Evolutionary conservation across 2,888 invertebrate genomes (phyloP).

Genomic region (Falcaria lacertinaria): DNA sequence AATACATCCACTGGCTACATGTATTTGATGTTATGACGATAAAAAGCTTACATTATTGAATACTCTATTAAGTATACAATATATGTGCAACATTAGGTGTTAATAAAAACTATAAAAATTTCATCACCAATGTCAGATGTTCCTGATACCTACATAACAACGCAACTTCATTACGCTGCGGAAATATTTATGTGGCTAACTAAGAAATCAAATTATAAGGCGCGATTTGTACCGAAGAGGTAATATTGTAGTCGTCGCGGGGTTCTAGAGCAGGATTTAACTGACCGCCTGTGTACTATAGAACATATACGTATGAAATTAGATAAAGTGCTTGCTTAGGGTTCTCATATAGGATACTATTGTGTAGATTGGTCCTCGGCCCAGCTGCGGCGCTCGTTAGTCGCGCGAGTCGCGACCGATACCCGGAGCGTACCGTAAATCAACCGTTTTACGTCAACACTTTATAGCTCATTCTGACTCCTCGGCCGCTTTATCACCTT

Average conservation of each 20-base stretch:
- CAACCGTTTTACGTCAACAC: conserved; percentile 47
- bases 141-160: too few relatives aligned
- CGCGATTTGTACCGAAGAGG: conserved; percentile 6
- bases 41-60: neutral
- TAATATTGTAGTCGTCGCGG: too few relatives aligned
- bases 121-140: too few relatives aligned
- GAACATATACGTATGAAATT: conserved; percentile 1
- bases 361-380: conserved; percentile 11
- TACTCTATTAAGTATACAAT: too few relatives aligned
- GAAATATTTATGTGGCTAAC: too few relatives aligned
- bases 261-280: too few relatives aligned
- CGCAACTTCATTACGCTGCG: too few relatives aligned
- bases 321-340: conserved; percentile 15
- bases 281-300: too few relatives aligned
- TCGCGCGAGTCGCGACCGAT: conserved; percentile 35
- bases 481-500: conserved; percentile 42
- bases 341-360: neutral
- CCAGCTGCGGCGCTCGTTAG: conserved; percentile 26
- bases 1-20: neutral
- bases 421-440: conserved; percentile 40
- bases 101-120: too few relatives aligned
- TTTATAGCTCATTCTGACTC: conserved; percentile 50
- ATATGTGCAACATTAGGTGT: too few relatives aligned
- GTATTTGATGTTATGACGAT: neutral
- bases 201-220: too few relatives aligned